Evolutionary conservation across 2,888 invertebrate genomes (phyloP).

Genomic region (Deilephila porcellus): DNA sequence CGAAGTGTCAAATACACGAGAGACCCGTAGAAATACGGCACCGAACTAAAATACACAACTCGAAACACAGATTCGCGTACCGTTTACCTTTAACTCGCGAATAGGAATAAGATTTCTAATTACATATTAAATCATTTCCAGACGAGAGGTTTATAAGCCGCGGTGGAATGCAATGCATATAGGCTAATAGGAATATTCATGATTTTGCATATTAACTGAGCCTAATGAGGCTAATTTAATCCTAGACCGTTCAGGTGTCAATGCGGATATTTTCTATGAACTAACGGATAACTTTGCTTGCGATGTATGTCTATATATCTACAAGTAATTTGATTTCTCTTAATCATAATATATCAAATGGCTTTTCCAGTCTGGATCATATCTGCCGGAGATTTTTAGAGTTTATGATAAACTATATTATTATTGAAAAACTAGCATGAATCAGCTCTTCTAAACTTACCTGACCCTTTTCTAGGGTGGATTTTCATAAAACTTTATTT

Average conservation of each 20-base stretch:
- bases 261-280: neutral
- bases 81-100: neutral
- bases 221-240: neutral
- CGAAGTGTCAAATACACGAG: constrained; percentile 48
- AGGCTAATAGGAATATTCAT: neutral
- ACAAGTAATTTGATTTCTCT: no score
- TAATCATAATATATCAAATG: no score
- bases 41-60: constrained; percentile 7
- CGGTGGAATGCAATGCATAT: neutral
- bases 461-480: no score
- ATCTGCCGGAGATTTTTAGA: no score
- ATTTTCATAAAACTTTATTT: no score
- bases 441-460: no score
- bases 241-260: neutral
- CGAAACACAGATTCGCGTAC: constrained; percentile 29
- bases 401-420: no score
- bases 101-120: constrained; percentile 28
- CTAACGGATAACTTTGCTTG: neutral
- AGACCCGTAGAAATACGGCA: constrained; percentile 18
- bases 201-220: neutral
- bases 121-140: constrained; percentile 27
- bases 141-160: neutral
- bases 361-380: no score
- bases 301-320: neutral
- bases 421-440: no score